Evolutionary conservation across 2,797 vertebrate genomes (phyloP).

Genomic region (Chelonia mydas): DNA sequence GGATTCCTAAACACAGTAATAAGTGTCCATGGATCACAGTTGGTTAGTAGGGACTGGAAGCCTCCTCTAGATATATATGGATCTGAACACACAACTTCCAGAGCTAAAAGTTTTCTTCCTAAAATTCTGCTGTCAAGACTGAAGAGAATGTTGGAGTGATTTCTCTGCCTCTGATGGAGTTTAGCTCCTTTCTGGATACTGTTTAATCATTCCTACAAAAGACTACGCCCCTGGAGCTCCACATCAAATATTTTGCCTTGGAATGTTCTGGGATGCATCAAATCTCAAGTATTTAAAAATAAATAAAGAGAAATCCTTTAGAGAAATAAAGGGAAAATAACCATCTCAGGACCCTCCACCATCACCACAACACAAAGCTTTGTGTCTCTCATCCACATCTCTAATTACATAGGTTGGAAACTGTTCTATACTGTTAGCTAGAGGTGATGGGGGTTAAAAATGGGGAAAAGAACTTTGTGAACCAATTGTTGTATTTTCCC

Average conservation of each 20-base stretch:
- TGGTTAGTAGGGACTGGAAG: neutral
- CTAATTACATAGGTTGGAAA: neutral
- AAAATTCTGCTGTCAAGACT: neutral
- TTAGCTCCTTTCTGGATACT: neutral
- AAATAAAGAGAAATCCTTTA: neutral
- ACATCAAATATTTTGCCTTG: neutral
- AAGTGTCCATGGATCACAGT: neutral
- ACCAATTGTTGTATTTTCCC: neutral
- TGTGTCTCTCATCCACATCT: neutral
- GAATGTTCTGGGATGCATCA: neutral
- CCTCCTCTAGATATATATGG: neutral
- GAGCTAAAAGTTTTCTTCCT: neutral
- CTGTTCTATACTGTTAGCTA: neutral
- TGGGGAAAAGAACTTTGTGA: fast-evolving
- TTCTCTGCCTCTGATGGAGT: neutral
- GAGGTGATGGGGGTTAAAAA: neutral
- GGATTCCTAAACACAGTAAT: neutral
- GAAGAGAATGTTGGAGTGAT: neutral
- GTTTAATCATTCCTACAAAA: neutral
- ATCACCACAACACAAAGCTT: neutral
- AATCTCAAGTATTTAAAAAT: neutral
- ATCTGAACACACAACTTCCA: neutral
- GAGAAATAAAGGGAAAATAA: neutral
- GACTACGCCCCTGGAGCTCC: neutral
- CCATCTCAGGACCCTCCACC: neutral